Percentiles rank a stretch among this genome's conserved stretches.
Conservation (phyloP, 2,888 invertebrate genomes). For the Macrosiphum euphorbiae region DNA sequence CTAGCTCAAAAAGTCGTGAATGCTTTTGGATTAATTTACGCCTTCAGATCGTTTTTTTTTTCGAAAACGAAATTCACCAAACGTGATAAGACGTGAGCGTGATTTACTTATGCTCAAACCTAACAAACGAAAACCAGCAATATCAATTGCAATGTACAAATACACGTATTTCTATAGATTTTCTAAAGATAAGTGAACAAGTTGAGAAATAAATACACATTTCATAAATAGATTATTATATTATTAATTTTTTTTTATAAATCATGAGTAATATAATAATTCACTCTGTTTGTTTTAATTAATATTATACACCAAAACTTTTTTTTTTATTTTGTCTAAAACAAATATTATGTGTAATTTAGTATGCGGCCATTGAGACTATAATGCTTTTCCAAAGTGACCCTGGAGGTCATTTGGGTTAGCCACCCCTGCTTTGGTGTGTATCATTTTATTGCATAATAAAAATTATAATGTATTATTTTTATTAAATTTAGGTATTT, state of each 20-base stretch:
- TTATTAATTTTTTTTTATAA: not conserved
- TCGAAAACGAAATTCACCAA: conserved; percentile 6
- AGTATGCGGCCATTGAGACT: too few species aligned
- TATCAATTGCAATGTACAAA: conserved; percentile 30
- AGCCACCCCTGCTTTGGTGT: too few species aligned
- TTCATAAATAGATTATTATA: conserved; percentile 17
- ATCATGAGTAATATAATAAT: conserved; percentile 34
- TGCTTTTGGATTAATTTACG: not conserved
- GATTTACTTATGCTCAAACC: not conserved
- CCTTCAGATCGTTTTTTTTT: not conserved
- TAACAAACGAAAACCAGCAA: conserved; percentile 30
- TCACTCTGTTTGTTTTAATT: conserved; percentile 7
- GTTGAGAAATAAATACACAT: conserved; percentile 31
- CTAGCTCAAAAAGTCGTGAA: conserved; percentile 10
- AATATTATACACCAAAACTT: not conserved
- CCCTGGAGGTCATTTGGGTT: too few species aligned
- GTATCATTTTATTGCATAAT: too few species aligned
- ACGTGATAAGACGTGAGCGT: not conserved
- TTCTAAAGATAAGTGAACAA: conserved; percentile 25
- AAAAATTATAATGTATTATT: not conserved
- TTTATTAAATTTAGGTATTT: not conserved
- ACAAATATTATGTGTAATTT: too few species aligned
- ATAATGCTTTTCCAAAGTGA: too few species aligned
- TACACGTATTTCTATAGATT: not conserved
- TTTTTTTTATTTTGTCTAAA: not conserved